Evolutionary conservation across 2,113 vertebrate genomes (phyloP).

Genomic region (Merops nubicus): DNA sequence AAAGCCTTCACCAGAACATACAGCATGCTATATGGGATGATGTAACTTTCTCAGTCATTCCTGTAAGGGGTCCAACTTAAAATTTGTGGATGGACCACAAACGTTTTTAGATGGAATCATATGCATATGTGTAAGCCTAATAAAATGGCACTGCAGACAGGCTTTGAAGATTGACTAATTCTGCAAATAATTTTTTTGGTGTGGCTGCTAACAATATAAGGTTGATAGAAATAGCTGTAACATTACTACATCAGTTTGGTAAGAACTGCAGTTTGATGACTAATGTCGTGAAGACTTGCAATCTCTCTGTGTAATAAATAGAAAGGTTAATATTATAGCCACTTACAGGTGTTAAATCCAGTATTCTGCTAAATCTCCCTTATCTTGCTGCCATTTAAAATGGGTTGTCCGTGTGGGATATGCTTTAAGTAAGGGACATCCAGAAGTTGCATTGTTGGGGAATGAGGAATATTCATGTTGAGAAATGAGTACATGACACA

Average conservation of each 20-base stretch:
- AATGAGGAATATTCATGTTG: background rate
- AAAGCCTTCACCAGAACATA: rapidly evolving
- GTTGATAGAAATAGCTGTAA: background rate
- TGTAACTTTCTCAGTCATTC: background rate
- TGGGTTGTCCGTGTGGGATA: background rate
- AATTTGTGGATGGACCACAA: background rate
- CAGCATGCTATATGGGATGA: rapidly evolving
- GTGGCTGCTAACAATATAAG: background rate
- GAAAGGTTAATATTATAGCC: background rate
- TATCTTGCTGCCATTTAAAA: background rate
- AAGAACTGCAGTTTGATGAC: background rate
- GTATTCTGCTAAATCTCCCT: background rate
- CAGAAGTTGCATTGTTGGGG: background rate
- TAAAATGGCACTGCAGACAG: background rate
- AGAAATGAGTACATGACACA: background rate
- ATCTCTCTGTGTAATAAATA: background rate
- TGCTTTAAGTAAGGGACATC: background rate
- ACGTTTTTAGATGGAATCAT: background rate
- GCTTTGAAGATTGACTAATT: background rate
- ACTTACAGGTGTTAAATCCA: background rate
- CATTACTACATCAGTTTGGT: background rate
- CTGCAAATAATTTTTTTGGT: background rate
- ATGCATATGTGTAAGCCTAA: background rate
- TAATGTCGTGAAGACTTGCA: background rate
- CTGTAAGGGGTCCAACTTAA: background rate